A percentile compares a stretch with the other conserved stretches of the same genome.
Evolutionary conservation across 2,113 vertebrate species (phyloP).

Genomic region (Lates calcarifer): DNA sequence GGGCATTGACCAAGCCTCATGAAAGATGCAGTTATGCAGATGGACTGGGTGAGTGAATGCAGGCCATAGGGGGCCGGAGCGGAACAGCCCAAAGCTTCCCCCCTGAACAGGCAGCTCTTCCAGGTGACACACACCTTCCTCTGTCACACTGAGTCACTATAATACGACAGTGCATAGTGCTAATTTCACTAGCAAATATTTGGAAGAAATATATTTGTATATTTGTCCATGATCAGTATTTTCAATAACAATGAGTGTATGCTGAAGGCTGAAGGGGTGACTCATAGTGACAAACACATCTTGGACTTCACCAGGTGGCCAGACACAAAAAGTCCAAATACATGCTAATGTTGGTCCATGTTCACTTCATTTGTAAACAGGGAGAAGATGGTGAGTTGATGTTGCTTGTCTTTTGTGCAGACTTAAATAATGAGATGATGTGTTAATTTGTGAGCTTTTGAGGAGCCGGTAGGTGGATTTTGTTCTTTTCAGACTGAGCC

Average conservation of each 20-base stretch:
- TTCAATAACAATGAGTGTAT: not conserved
- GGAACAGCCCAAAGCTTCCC: conserved; percentile 43
- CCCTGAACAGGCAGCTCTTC: conserved; percentile 43
- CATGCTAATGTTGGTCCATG: not conserved
- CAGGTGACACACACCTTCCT: conserved; percentile 51
- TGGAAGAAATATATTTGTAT: not conserved
- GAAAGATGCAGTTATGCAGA: conserved; percentile 82
- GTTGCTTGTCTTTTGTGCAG: not conserved
- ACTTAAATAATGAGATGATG: not conserved
- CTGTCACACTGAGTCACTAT: conserved; percentile 44
- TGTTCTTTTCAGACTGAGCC: not conserved
- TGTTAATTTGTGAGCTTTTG: not conserved
- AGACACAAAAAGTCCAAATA: no score
- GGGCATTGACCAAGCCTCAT: conserved; percentile 77
- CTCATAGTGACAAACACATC: no score
- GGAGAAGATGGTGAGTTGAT: no score
- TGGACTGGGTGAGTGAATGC: conserved; percentile 58
- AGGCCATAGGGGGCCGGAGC: conserved; percentile 58
- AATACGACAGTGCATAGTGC: conserved; percentile 57
- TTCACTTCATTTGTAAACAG: no score
- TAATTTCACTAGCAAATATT: conserved; percentile 26
- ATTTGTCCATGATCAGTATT: not conserved
- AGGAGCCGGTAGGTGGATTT: not conserved
- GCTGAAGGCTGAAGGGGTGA: no score
- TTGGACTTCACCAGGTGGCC: no score